Percentiles rank a stretch among this genome's conserved stretches.
Evolutionary conservation across 1,140 invertebrate species (phyloP).

Genomic region (Camponotus pennsylvanicus): DNA sequence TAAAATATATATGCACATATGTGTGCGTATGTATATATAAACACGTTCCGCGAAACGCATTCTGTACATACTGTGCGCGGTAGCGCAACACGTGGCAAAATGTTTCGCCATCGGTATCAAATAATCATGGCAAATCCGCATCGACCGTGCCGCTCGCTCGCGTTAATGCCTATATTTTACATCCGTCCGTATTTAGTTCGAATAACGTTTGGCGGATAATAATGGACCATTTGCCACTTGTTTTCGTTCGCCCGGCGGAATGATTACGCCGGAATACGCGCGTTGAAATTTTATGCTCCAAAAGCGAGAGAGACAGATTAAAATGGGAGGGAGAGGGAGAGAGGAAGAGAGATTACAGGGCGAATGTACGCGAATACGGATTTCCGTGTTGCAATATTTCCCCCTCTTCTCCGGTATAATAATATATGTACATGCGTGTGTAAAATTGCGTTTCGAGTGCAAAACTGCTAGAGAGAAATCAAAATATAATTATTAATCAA

Average conservation of each 20-base stretch:
- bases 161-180: constrained; percentile 75
- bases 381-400: constrained; percentile 61
- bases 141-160: constrained; percentile 65
- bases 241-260: constrained; percentile 69
- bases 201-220: constrained; percentile 76
- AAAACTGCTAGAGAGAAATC: constrained; percentile 37
- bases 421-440: constrained; percentile 24
- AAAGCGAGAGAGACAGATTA: not conserved
- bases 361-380: constrained; percentile 48
- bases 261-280: constrained; percentile 60
- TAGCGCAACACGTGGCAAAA: constrained; percentile 76
- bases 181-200: constrained; percentile 72
- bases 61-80: constrained; percentile 42
- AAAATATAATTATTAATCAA: constrained; percentile 37
- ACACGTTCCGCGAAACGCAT: constrained; percentile 65
- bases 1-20: not conserved
- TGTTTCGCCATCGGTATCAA: constrained; percentile 72
- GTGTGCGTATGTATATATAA: not conserved
- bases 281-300: constrained; percentile 65
- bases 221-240: constrained; percentile 72
- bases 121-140: constrained; percentile 76
- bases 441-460: constrained; percentile 10
- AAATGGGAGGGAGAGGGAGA: not conserved
- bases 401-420: constrained; percentile 28
- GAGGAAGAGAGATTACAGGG: constrained; percentile 1